Evolutionary conservation across 1,140 invertebrate species (phyloP), one percentile per base, ranked within the genome.

Genomic region (Phthorimaea operculella): DNA sequence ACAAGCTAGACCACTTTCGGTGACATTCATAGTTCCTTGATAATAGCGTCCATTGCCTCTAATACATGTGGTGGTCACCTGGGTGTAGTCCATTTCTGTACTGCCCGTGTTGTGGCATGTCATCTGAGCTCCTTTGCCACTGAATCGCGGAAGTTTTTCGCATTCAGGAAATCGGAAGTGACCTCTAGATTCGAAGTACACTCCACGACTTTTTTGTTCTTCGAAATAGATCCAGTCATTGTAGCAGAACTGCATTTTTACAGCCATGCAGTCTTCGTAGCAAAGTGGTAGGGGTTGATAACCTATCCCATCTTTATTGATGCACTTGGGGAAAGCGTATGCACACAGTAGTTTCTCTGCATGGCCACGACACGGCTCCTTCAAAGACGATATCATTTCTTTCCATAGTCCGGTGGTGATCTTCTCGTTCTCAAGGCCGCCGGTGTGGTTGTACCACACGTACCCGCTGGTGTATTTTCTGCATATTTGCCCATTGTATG

Each of bases 201-300:
- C 90, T 10, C 91, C 90, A 51, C 91, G 87, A 57, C 91, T 89
- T 76, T 95, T 96, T 76, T 96, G 95, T 65, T 95, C 94, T 83
- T 97, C 94, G 56, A 97, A 92, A 33, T 95, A 78, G 14, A 93
- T 91, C 96, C 96, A 98, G 71, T 97, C 93, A 70, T 93, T 94
- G 76, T 95, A 96, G 85, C 96, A 98, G 81, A 97, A 94, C 62
- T 95, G 89, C 71, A 95, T 90, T 72, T 92, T 91, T 5, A 97
- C 93, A 21, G 95, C 96, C 67, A 94, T 90, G 76, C 97, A 98
- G 74, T 97, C 96, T 88, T 98, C 95, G 66, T 94, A 95, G 87
- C 93, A 98, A 10, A 96, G 79, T 14, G 94, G 93, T 56, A 95
- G 79, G 21, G 84, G 79, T 60, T 61, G 71, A 45, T 87, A 83